These are phyloP conservation scores for Drosophila koepferae DNA, from an alignment of 2,888 invertebrate genomes.

Conservation along the genomic window DNA sequence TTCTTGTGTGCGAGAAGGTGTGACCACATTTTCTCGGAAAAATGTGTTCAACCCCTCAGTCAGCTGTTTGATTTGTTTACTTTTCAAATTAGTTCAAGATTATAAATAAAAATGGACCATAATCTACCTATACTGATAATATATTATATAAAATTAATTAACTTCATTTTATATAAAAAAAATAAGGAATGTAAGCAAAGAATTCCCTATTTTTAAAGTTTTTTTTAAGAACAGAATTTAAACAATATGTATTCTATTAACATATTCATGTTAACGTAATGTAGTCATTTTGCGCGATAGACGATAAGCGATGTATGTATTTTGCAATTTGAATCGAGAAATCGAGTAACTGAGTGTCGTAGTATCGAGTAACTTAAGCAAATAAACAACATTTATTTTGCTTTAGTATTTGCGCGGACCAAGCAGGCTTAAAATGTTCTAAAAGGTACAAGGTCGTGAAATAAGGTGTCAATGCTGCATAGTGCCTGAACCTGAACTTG, in stretches of 20 bases:
- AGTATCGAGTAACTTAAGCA: slow-evolving; percentile 32
- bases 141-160: background rate
- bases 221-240: background rate
- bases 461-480: slow-evolving; percentile 32
- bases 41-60: background rate
- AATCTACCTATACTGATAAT: background rate
- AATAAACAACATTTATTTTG: slow-evolving; percentile 52
- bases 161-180: background rate
- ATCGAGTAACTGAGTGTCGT: slow-evolving; percentile 29
- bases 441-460: slow-evolving; percentile 46
- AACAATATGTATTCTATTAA: background rate
- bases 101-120: slow-evolving; percentile 8
- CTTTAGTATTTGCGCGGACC: slow-evolving; percentile 36
- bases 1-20: background rate
- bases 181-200: background rate
- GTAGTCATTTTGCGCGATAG: slow-evolving; percentile 2
- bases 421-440: slow-evolving; percentile 37
- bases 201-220: background rate
- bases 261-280: slow-evolving; percentile 23
- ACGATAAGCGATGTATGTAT: slow-evolving; percentile 7
- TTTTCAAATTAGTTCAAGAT: background rate
- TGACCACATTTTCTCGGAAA: background rate
- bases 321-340: background rate
- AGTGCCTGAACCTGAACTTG: slow-evolving; percentile 67
- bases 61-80: slow-evolving; percentile 24